Conservation (phyloP, 23 tunicate genomes). For the Trididemnum clinides region DNA sequence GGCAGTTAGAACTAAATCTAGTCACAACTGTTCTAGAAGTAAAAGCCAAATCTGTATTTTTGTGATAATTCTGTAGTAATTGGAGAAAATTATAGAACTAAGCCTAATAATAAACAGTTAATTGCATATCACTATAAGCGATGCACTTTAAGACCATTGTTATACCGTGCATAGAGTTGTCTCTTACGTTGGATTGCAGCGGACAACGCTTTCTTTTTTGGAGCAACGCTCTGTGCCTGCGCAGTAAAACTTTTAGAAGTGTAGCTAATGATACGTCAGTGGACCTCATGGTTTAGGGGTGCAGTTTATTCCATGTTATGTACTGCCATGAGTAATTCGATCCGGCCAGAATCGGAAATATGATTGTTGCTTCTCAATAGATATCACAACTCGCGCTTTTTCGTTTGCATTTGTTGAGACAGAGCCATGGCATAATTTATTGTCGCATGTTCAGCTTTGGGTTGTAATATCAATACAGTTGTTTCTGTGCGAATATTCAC, state of each 20-base stretch:
- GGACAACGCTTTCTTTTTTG: too few relatives aligned
- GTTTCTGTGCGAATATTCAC: background rate
- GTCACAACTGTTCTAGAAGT: too few relatives aligned
- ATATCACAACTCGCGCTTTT: background rate
- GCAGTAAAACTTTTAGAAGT: background rate
- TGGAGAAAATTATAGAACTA: too few relatives aligned
- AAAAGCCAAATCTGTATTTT: too few relatives aligned
- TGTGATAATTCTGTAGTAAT: too few relatives aligned
- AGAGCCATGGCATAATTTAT: background rate
- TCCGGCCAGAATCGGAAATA: background rate
- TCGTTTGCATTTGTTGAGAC: background rate
- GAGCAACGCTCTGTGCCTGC: background rate
- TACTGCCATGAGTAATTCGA: background rate
- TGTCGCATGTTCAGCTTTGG: background rate
- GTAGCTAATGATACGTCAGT: background rate
- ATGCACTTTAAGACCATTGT: too few relatives aligned
- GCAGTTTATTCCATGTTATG: background rate
- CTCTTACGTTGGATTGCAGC: too few relatives aligned
- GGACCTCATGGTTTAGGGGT: background rate
- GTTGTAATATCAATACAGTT: background rate
- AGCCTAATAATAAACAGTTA: too few relatives aligned
- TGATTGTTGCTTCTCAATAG: background rate
- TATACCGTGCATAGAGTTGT: too few relatives aligned
- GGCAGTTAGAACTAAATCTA: too few relatives aligned
- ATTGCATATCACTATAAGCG: too few relatives aligned